phyloP scores from a whole-genome alignment of 2,888 invertebrate species.

The Apodemia zela region DNA sequence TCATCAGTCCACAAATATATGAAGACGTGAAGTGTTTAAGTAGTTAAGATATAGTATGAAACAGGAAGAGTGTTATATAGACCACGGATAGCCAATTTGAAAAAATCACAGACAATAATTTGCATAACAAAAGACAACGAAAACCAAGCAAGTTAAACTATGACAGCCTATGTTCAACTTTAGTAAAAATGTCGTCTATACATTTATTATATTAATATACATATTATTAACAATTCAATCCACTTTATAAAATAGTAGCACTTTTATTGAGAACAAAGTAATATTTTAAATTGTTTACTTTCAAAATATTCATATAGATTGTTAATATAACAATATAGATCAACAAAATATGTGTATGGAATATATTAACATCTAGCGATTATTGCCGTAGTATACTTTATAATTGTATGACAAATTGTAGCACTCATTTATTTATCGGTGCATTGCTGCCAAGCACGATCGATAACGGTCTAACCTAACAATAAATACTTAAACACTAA shows the following conservation, averaged over 20 bases:
- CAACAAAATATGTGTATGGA: neutral
- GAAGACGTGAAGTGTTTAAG: slow-evolving; percentile 22
- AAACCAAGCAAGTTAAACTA: neutral
- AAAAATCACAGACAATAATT: slow-evolving; percentile 29
- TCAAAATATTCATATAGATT: neutral
- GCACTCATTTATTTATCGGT: slow-evolving; percentile 23
- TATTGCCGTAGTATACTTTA: slow-evolving; percentile 11
- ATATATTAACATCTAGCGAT: neutral
- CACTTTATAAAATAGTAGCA: no score
- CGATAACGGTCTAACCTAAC: slow-evolving; percentile 31
- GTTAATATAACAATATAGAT: neutral
- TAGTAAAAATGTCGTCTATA: slow-evolving; percentile 1
- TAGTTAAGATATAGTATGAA: slow-evolving; percentile 37
- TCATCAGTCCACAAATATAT: slow-evolving; percentile 5
- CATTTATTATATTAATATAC: neutral
- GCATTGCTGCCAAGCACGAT: slow-evolving; percentile 44
- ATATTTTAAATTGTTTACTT: neutral
- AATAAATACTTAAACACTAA: slow-evolving; percentile 50
- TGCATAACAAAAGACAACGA: slow-evolving; percentile 2
- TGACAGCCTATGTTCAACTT: neutral
- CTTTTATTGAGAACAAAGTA: no score
- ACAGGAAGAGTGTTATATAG: slow-evolving; percentile 72
- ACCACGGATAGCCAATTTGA: slow-evolving; percentile 39
- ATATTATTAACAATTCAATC: no score
- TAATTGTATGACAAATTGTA: slow-evolving; percentile 1